Base-by-base conservation (phyloP, 2,888 invertebrate species). In the Antheraea assamensis region DNA sequence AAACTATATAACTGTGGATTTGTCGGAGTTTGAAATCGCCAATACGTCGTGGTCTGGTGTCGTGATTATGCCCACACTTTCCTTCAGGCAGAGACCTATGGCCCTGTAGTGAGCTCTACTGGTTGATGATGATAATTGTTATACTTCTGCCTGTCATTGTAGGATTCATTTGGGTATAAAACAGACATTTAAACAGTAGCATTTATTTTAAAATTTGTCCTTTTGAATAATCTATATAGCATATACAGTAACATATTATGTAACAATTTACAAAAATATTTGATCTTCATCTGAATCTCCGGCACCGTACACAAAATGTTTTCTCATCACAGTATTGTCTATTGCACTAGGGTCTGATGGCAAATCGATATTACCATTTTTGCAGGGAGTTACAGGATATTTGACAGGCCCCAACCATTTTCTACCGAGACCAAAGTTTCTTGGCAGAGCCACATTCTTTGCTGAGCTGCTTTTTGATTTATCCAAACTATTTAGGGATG, bases 341-440 rank as follows among this genome's bases (percentile, higher is more conserved):
- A 90, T 89, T 88, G 89, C 90, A 88, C 89, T 85, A 42, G 82
- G 35, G 49, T 35, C 64, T 13, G 70, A 58, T 42, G 66, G 77
- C 52, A 85, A 85, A 74, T 81, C 72, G 71, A 81, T 79, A 78
- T 85, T 88, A 73, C 84, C 90, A 77, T 92, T 94, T 82, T 96
- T 96, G 73, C 96, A 95, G 66, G 96, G 96, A 52, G 96, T 96
- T 10, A 96, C 96, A 4, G 96, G 96, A 85, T 96, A 96, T 78
- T 95, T 89, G 0, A 96, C 96, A 30, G 96, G 96, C 0, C 96
- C 96, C 71, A 95, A 82, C 96, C 96, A 96, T 78, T 94, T 94
- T 78, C 96, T 90, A 74, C 96, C 94, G 61, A 96, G 85, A 1
- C 95, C 96, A 80, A 95, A 95, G 82, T 95, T 95, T 75, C 96